These are phyloP conservation scores for Caenorhabditis inopinata DNA, from an alignment of 1,140 invertebrate species.

Conservation along the genomic window DNA sequence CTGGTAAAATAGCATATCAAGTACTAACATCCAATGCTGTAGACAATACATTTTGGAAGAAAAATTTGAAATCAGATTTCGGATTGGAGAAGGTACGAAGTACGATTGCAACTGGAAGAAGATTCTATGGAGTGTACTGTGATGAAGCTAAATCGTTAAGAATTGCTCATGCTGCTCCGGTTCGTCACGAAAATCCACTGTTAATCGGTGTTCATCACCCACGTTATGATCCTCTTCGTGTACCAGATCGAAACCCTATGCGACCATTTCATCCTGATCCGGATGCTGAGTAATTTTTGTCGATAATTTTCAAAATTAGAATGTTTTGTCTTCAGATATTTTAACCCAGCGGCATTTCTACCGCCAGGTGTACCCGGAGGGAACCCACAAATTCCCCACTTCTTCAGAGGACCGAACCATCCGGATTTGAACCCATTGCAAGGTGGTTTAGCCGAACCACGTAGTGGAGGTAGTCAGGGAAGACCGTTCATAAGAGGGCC, in stretches of 20 bases:
- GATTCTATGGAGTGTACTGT: not conserved
- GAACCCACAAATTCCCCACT: not conserved
- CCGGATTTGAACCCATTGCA: not conserved
- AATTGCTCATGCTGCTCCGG: not conserved
- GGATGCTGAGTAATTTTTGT: not conserved
- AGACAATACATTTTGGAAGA: conserved; percentile 5
- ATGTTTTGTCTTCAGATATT: not conserved
- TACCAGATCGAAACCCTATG: not conserved
- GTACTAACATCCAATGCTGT: not conserved
- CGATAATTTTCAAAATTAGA: not conserved
- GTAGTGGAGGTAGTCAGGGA: not conserved
- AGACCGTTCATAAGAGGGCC: conserved; percentile 23
- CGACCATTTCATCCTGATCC: not conserved
- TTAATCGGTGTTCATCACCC: not conserved
- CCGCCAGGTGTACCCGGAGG: not conserved
- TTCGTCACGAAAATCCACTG: not conserved
- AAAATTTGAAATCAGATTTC: not conserved
- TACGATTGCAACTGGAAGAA: not conserved
- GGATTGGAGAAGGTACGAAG: not conserved
- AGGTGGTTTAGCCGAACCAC: not conserved
- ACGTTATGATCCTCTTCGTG: not conserved
- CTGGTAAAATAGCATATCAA: not conserved
- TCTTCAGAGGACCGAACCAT: not conserved
- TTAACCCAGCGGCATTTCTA: not conserved
- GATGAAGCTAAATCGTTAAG: not conserved